A percentile compares a stretch with the other conserved stretches of the same genome.
Evolutionary conservation across 2,888 invertebrate genomes (phyloP).

Genomic region (Agonum fuliginosum): DNA sequence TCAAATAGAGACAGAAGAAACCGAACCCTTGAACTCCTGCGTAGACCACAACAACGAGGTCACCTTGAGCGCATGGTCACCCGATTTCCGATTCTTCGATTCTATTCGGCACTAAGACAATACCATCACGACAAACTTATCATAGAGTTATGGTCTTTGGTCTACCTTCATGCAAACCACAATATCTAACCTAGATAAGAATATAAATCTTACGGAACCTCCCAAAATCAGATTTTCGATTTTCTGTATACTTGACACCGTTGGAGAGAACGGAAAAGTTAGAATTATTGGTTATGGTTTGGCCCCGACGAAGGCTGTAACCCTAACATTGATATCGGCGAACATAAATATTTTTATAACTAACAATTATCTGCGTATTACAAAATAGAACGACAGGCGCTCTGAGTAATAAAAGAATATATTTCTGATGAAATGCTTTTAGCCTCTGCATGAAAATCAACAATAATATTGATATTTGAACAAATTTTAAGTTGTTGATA

Average conservation of each 20-base stretch:
- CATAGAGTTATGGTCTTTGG: not conserved
- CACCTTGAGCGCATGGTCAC: slow-evolving; percentile 38
- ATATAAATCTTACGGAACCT: slow-evolving; percentile 26
- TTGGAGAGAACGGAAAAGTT: slow-evolving; percentile 8
- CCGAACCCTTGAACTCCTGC: slow-evolving; percentile 38
- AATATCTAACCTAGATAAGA: slow-evolving; percentile 6
- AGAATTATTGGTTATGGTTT: slow-evolving; percentile 2
- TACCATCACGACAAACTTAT: not conserved
- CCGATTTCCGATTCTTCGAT: slow-evolving; percentile 1
- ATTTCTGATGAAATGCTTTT: no score
- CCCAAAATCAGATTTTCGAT: slow-evolving; percentile 4
- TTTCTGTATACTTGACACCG: slow-evolving; percentile 30
- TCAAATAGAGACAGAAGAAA: no score
- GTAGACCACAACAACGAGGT: slow-evolving; percentile 18
- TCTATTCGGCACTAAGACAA: slow-evolving; percentile 17
- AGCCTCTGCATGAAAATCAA: no score
- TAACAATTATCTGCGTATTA: not conserved
- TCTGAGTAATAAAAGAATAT: no score
- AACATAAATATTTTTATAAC: not conserved
- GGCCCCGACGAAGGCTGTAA: slow-evolving; percentile 19
- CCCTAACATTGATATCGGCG: slow-evolving; percentile 15
- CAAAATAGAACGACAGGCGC: no score
- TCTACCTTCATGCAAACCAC: not conserved
- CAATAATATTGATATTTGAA: no score
- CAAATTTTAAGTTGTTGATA: no score